phyloP scores from a whole-genome alignment of 2,797 vertebrate species.

The Enteromius unitaeniatus region DNA sequence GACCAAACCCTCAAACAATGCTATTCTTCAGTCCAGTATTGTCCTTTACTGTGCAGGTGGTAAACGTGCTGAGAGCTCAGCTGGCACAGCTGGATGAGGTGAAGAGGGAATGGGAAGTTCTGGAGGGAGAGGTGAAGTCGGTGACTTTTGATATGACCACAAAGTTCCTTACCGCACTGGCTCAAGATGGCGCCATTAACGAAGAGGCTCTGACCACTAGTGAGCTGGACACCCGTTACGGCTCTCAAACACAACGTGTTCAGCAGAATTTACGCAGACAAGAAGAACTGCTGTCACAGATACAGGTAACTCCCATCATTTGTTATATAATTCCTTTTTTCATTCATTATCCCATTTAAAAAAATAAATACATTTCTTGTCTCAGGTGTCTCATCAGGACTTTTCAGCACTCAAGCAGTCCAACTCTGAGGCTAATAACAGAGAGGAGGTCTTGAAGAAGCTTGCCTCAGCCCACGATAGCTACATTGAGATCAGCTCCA shows the following conservation, averaged over 20 bases:
- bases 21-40: neutral
- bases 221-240: conserved; percentile 90
- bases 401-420: conserved; percentile 97
- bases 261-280: conserved; percentile 88
- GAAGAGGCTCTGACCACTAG: conserved; percentile 90
- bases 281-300: conserved; percentile 88
- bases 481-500: conserved; percentile 94
- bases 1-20: too few species aligned
- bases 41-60: conserved; percentile 78
- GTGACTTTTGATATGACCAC: conserved; percentile 94
- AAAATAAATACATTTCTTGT: neutral
- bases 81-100: conserved; percentile 86
- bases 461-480: conserved; percentile 96
- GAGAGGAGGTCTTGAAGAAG: conserved; percentile 97
- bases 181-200: conserved; percentile 90
- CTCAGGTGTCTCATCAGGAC: conserved; percentile 90
- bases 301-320: conserved; percentile 60
- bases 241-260: conserved; percentile 85
- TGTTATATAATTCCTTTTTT: neutral
- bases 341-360: too few species aligned
- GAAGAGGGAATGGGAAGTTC: conserved; percentile 89
- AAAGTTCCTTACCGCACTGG: conserved; percentile 90
- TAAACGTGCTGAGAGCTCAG: conserved; percentile 88
- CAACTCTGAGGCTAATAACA: conserved; percentile 91
- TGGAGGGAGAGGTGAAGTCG: conserved; percentile 91